Base-by-base conservation (phyloP, 2,797 vertebrate species). In the Lepus townsendii region DNA sequence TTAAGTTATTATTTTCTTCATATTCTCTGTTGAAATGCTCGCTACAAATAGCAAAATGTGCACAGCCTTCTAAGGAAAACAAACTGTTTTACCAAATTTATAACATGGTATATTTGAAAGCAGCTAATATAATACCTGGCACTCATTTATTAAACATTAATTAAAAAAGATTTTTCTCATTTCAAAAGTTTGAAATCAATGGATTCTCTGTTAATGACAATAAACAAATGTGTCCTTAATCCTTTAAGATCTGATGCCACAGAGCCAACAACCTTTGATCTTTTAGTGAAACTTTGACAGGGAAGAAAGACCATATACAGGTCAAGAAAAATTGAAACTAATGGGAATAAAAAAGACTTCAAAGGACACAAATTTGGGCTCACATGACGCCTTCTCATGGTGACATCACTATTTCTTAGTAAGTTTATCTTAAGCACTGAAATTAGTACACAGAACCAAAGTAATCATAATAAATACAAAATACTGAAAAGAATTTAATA, bases 381-480 rank as follows among this genome's bases (percentile, higher is more conserved):
- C 60, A 85, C 26, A 68, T 83, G 6, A 83, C n/a, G 65, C 14
- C 7, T 26, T 65, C 60, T 82, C 50, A 47, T 50, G n/a, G 24
- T 71, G 50, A 88, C 62, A 80, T 71, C 71, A 79, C 32, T 68
- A 20, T 35, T 79, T 11, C 66, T 96, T 83, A 83, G n/a, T 27
- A 11, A 84, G 47, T 65, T 77, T 84, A 88, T 76, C 91, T 16
- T 75, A 75, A 84, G 60, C 30, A 88, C 57, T 93, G 79, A 90
- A 85, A 93, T 50, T 60, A 73, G 42, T 47, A 47, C 9, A 60
- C n/a, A 83, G 50, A 72, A 66, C 62, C 50, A 90, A 69, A 83
- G 83, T 65, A 93, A 92, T 27, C 35, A 90, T 5, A 68, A 60
- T 66, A 87, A 19, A 65, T 32, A 83, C 6, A 90, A 83, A 87